Conservation (phyloP, 2,888 invertebrate species). For the Netelia fuscicornis region DNA sequence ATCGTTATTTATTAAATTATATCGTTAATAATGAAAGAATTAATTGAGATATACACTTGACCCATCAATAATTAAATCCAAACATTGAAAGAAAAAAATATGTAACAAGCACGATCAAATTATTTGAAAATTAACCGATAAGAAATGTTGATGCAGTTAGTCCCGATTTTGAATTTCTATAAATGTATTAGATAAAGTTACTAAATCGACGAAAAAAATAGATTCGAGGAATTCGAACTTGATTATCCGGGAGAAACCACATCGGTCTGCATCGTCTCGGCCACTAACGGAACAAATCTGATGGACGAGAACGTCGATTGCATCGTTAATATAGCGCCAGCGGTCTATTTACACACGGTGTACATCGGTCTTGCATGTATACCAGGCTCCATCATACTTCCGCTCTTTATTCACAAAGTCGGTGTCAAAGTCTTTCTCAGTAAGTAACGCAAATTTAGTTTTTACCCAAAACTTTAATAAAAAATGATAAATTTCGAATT, state of each 20-base stretch:
- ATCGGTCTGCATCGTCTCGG: slow-evolving; percentile 92
- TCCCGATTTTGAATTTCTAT: not conserved
- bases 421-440: slow-evolving; percentile 94
- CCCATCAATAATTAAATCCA: too few species aligned
- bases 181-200: not conserved
- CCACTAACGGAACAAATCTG: slow-evolving; percentile 83
- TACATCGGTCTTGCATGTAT: slow-evolving; percentile 93
- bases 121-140: too few species aligned
- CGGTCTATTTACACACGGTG: slow-evolving; percentile 91
- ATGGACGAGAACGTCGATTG: slow-evolving; percentile 86
- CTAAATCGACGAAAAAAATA: slow-evolving; percentile 75
- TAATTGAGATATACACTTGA: too few species aligned
- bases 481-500: not conserved
- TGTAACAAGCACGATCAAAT: too few species aligned
- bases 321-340: slow-evolving; percentile 88
- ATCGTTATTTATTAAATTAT: too few species aligned
- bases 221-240: slow-evolving; percentile 91
- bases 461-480: not conserved
- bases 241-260: slow-evolving; percentile 89
- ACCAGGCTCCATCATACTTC: slow-evolving; percentile 92
- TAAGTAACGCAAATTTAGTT: slow-evolving; percentile 84
- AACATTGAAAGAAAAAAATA: too few species aligned
- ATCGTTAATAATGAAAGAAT: too few species aligned
- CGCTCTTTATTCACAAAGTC: slow-evolving; percentile 91
- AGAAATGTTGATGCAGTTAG: too few species aligned